These are phyloP conservation scores for Ailuropoda melanoleuca DNA, from an alignment of 2,113 vertebrate genomes.

Conservation along the genomic window DNA sequence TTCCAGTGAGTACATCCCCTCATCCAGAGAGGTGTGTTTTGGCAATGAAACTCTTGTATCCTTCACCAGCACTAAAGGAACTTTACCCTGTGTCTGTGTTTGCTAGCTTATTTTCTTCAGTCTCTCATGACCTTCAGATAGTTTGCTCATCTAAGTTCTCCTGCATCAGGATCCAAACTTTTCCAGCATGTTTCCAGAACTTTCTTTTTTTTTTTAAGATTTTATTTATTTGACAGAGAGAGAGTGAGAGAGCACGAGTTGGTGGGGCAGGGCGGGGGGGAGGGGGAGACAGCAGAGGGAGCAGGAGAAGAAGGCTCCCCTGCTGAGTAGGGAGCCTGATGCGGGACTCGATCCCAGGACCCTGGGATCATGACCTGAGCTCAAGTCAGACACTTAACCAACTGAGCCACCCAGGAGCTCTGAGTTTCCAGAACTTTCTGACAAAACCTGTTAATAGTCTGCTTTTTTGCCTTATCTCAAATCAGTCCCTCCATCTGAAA, in stretches of 20 bases:
- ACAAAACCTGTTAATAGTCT: background rate
- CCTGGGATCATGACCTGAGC: too few species aligned
- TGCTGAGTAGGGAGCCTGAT: too few species aligned
- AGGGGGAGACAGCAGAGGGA: too few species aligned
- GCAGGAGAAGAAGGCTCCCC: too few species aligned
- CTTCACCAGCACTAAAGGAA: background rate
- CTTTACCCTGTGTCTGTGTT: background rate
- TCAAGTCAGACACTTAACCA: too few species aligned
- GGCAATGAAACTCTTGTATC: background rate
- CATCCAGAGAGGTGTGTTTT: background rate
- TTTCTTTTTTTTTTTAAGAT: background rate
- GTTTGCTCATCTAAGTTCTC: background rate
- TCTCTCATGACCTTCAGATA: background rate
- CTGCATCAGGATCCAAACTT: background rate
- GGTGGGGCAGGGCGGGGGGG: too few species aligned
- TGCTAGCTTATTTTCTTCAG: background rate
- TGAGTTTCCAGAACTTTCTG: background rate
- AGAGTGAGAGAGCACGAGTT: too few species aligned
- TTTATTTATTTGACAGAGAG: too few species aligned
- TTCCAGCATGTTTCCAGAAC: background rate
- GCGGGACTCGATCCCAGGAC: too few species aligned
- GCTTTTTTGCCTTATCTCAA: background rate
- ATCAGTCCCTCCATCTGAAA: background rate
- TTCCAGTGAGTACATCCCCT: background rate
- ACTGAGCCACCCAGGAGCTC: too few species aligned